Percentiles rank a stretch among this genome's conserved stretches.
phyloP scores from a whole-genome alignment of 2,113 vertebrate species.

The Physeter macrocephalus region DNA sequence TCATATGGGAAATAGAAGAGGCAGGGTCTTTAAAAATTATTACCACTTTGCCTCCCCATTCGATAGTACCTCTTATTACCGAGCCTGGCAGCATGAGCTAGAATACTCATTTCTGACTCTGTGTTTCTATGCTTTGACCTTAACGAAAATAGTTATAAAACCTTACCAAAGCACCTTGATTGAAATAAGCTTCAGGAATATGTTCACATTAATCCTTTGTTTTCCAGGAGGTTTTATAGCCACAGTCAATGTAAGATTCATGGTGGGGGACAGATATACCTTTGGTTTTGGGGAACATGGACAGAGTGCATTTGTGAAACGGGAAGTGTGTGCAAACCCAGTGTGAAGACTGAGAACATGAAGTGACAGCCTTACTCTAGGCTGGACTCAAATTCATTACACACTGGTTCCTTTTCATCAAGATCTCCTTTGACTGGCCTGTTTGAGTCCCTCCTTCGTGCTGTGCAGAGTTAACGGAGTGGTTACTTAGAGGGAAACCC shows the following conservation, averaged over 20 bases:
- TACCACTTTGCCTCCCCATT: not conserved
- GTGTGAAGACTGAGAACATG: not conserved
- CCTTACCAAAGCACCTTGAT: not conserved
- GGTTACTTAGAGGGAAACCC: not conserved
- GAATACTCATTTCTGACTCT: not conserved
- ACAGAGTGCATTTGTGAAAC: not conserved
- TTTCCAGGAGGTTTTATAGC: not conserved
- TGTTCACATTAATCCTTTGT: not conserved
- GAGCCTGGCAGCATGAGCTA: not conserved
- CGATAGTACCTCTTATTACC: not conserved
- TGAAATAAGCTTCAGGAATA: not conserved
- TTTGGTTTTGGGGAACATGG: not conserved
- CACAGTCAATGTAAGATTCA: not conserved
- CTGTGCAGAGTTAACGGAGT: not conserved
- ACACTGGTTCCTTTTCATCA: not conserved
- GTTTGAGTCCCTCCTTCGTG: not conserved
- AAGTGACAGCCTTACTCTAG: not conserved
- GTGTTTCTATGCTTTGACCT: not conserved
- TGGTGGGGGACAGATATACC: not conserved
- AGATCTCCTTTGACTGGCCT: not conserved
- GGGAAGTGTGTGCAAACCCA: not conserved
- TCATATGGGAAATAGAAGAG: not conserved
- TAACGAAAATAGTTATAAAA: not conserved
- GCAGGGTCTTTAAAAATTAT: not conserved
- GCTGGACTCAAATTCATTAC: not conserved